Percentiles rank a stretch among this genome's conserved stretches.
These are phyloP conservation scores for Panorpa germanica DNA, from an alignment of 2,888 invertebrate species.

Conservation along the genomic window DNA sequence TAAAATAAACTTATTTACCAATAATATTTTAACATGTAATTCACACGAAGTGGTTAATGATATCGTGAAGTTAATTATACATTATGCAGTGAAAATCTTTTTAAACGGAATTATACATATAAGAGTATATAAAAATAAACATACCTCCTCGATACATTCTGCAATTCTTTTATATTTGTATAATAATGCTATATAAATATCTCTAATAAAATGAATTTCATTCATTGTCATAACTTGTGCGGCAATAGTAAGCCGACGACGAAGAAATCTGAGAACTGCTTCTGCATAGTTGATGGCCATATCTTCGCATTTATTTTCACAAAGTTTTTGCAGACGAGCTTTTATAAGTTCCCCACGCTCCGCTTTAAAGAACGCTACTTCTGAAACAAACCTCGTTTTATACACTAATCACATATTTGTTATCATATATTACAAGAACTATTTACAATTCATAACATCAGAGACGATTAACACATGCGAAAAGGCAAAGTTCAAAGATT, in stretches of 20 bases:
- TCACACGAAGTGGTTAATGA: too few species aligned
- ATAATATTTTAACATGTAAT: too few species aligned
- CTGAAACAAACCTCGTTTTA: too few species aligned
- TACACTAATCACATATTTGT: too few species aligned
- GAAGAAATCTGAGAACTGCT: constrained; percentile 24
- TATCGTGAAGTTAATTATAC: too few species aligned
- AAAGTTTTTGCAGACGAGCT: constrained; percentile 35
- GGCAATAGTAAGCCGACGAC: constrained; percentile 21
- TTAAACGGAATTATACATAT: constrained; percentile 8
- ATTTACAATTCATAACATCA: too few species aligned
- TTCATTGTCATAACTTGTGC: too few species aligned
- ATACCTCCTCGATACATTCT: constrained; percentile 30
- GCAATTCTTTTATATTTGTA: constrained; percentile 32
- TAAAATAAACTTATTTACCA: too few species aligned
- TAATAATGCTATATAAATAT: constrained; percentile 36
- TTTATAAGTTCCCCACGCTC: constrained; percentile 36
- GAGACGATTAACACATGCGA: too few species aligned
- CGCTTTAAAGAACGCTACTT: constrained; percentile 31
- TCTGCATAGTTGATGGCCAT: constrained; percentile 36
- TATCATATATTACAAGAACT: too few species aligned
- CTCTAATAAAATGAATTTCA: constrained; percentile 35
- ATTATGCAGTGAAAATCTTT: too few species aligned
- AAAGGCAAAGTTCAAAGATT: too few species aligned
- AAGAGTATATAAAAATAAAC: constrained; percentile 8
- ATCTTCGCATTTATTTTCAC: constrained; percentile 40